Evolutionary conservation across 2,113 vertebrate species (phyloP).

Genomic region (Felis chaus): DNA sequence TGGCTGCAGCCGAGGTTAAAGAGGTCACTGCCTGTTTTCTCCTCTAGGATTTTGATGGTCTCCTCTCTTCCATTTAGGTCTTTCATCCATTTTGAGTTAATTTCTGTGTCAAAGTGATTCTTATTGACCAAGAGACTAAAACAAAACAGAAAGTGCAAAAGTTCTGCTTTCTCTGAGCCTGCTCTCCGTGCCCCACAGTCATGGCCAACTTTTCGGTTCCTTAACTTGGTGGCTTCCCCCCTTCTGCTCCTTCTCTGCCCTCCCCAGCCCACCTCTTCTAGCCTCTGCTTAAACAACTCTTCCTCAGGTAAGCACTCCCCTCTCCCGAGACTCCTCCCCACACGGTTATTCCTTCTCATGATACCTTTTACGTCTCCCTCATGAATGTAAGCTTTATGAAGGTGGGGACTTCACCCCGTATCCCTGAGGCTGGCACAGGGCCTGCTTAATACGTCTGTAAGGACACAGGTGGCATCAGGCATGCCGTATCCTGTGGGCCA

Average conservation of each 20-base stretch:
- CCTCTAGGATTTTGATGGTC: too few relatives aligned
- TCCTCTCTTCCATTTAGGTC: too few relatives aligned
- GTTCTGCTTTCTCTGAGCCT: neutral
- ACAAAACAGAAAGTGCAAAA: neutral
- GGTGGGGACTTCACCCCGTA: neutral
- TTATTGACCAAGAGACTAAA: neutral
- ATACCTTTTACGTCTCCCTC: neutral
- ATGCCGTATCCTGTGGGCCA: accelerated
- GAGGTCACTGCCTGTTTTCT: too few relatives aligned
- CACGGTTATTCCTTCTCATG: neutral
- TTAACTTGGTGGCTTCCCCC: accelerated
- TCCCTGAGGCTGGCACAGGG: neutral
- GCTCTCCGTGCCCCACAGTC: neutral
- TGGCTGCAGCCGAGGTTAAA: too few relatives aligned
- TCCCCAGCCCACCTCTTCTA: neutral
- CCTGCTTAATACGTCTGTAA: neutral
- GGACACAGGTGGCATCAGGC: neutral
- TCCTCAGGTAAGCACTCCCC: neutral
- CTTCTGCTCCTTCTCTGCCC: neutral
- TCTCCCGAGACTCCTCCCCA: neutral
- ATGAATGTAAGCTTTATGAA: neutral
- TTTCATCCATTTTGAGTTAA: too few relatives aligned
- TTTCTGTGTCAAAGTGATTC: neutral
- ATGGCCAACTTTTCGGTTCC: neutral
- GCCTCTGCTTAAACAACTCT: neutral